Evolutionary conservation across 2,888 invertebrate genomes (phyloP).

Genomic region (Chrysina gloriosa): DNA sequence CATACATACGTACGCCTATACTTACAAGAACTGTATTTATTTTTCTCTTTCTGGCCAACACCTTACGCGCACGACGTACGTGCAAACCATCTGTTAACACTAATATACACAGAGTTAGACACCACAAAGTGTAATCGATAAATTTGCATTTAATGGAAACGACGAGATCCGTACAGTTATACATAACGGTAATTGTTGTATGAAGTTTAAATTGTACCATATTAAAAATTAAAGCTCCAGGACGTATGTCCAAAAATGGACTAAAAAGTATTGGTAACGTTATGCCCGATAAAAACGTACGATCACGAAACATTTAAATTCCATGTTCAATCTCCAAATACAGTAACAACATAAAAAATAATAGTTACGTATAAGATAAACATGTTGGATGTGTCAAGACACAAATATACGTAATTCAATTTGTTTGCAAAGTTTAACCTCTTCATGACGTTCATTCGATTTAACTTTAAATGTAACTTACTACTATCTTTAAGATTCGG

Average conservation of each 20-base stretch:
- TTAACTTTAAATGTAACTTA: no score
- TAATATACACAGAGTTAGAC: constrained; percentile 8
- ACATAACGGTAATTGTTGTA: constrained; percentile 12
- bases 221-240: background rate
- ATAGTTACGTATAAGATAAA: no score
- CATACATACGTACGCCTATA: background rate
- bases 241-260: background rate
- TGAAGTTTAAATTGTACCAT: background rate
- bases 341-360: no score
- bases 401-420: no score
- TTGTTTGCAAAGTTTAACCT: no score
- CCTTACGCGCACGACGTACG: constrained; percentile 15
- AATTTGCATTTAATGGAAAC: constrained; percentile 36
- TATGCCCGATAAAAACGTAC: no score
- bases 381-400: no score
- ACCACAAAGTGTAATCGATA: constrained; percentile 16
- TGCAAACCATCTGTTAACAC: constrained; percentile 28
- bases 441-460: no score
- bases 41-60: constrained; percentile 12
- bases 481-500: no score
- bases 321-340: no score
- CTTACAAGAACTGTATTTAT: background rate
- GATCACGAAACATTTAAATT: no score
- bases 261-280: background rate
- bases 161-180: constrained; percentile 1